Conservation (phyloP, 2,113 vertebrate genomes). For the Bostrychus sinensis region DNA sequence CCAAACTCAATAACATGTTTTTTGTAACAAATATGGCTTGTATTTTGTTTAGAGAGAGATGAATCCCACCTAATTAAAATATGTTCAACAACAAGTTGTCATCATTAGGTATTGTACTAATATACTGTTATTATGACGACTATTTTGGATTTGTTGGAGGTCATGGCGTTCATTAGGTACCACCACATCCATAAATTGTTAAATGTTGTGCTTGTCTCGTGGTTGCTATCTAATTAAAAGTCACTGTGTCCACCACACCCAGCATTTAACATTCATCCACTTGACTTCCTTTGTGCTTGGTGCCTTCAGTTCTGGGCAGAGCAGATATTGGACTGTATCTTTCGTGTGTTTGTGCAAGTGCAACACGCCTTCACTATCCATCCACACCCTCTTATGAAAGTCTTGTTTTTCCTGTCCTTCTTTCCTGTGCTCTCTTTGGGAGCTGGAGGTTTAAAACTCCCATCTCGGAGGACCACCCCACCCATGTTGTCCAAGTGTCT, state of each 20-base stretch:
- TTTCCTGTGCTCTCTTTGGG: conserved; percentile 32
- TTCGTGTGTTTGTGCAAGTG: conserved; percentile 60
- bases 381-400: conserved; percentile 73
- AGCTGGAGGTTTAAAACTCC: conserved; percentile 58
- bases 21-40: not conserved
- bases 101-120: not conserved
- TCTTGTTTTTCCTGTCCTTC: conserved; percentile 65
- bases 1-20: not conserved
- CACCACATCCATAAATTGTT: conserved; percentile 15
- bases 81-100: not conserved
- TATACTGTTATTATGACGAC: not conserved
- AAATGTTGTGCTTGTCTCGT: conserved; percentile 31
- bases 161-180: conserved; percentile 1
- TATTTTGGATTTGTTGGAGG: not conserved
- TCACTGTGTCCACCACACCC: conserved; percentile 64
- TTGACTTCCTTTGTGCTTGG: conserved; percentile 50
- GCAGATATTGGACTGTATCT: conserved; percentile 47
- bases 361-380: conserved; percentile 74
- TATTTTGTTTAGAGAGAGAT: not conserved
- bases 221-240: conserved; percentile 41
- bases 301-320: conserved; percentile 54
- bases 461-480: conserved; percentile 69
- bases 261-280: conserved; percentile 38
- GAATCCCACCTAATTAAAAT: not conserved
- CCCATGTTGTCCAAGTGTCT: conserved; percentile 48